phyloP scores from a whole-genome alignment of 2,888 invertebrate genomes.

The Phaonia tiefii region DNA sequence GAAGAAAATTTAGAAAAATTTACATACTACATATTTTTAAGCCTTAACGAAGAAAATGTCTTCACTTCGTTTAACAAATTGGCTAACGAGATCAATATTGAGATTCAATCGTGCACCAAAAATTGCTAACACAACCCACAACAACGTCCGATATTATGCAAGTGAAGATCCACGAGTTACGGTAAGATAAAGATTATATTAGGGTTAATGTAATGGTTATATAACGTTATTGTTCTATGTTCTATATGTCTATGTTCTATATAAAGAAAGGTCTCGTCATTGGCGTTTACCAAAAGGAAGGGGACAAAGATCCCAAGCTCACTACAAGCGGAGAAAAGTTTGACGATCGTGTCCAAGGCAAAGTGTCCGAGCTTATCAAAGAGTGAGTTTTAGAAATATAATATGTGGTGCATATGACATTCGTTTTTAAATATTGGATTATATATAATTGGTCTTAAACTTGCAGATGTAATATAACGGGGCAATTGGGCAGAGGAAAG shows the following conservation, averaged over 20 bases:
- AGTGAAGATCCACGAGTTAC: slow-evolving; percentile 68
- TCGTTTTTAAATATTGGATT: too few species aligned
- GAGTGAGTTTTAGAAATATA: slow-evolving; percentile 78
- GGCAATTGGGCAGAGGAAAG: slow-evolving; percentile 75
- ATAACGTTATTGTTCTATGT: neutral
- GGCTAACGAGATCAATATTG: slow-evolving; percentile 59
- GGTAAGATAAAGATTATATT: slow-evolving; percentile 57
- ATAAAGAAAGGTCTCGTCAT: slow-evolving; percentile 82
- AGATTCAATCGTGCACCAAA: slow-evolving; percentile 47
- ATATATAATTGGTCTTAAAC: neutral
- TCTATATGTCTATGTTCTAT: neutral
- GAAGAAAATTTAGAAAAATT: neutral
- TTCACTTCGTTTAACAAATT: slow-evolving; percentile 63
- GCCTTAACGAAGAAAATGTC: slow-evolving; percentile 58
- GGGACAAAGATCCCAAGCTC: slow-evolving; percentile 79
- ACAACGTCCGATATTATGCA: slow-evolving; percentile 53
- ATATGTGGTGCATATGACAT: neutral
- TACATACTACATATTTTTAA: neutral
- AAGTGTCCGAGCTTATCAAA: slow-evolving; percentile 80
- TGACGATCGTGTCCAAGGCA: slow-evolving; percentile 81
- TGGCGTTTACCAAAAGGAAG: slow-evolving; percentile 81
- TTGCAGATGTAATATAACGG: slow-evolving; percentile 70
- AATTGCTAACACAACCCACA: neutral
- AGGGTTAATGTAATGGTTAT: too few species aligned
- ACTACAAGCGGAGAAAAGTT: slow-evolving; percentile 82